Evolutionary conservation across 2,113 vertebrate genomes (phyloP), one percentile per base, ranked within the genome.

Genomic region (Pontoporia blainvillei): DNA sequence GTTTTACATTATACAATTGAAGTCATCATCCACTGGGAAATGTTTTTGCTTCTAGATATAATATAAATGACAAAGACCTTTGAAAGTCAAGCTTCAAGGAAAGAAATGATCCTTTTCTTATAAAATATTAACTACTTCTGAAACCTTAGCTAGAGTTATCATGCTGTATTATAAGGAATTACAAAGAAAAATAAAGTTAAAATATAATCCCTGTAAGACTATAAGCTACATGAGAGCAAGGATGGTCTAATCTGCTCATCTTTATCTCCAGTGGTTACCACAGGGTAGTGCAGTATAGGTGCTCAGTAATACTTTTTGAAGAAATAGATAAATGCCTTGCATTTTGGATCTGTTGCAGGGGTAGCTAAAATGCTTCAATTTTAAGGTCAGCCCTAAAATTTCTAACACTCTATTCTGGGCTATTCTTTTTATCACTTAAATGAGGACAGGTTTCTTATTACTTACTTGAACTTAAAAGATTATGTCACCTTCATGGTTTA

Each of bases 51-150:
- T 90, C n/a, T 76, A 88, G 90, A 75, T 83, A 69, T 49, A 49
- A 73, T 12, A 3, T 93, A 61, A 84, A 82, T 91, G 82, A 69
- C 72, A 96, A 94, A 92, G 82, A 91, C 46, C 6, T 96, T 95
- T 97, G 81, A 92, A 98, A 90, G 57, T 96, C 82, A 86, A 91
- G 52, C 67, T 94, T 87, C 29, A 41, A 93, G 36, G 29, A 13
- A 67, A 76, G 84, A 90, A 34, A 72, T 71, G 46, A 91, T 94
- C 36, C 81, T 97, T 90, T 94, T 57, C 72, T 94, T 49, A 91
- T 82, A 61, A 78, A 91, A 88, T 94, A 66, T 67, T 88, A 96
- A 76, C 54, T 61, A 92, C 52, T 85, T 91, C 64, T 87, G 54
- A 94, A 90, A 79, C 15, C 84, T 95, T 71, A 92, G 6, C 66